Evolutionary conservation across 1,140 invertebrate genomes (phyloP).

Genomic region (Heliconius congener): DNA sequence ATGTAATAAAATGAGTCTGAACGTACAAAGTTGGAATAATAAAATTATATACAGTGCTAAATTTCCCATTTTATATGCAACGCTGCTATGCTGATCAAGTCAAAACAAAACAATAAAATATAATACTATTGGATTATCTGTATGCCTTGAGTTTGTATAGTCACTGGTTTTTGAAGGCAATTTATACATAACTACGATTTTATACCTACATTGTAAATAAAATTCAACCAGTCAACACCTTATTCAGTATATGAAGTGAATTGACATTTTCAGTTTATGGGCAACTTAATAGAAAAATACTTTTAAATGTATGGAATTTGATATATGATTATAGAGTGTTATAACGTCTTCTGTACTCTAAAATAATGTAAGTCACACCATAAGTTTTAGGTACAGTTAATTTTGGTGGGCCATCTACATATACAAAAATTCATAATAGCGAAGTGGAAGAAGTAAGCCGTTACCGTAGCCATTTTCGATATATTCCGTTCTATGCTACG

Average conservation of each 20-base stretch:
- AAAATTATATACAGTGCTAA: constrained; percentile 16
- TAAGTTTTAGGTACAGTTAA: neutral
- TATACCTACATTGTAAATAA: neutral
- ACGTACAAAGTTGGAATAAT: constrained; percentile 20
- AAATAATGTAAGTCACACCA: neutral
- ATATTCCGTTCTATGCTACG: neutral
- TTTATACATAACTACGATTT: neutral
- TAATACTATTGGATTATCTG: neutral
- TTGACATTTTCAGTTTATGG: neutral
- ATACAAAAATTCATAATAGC: neutral
- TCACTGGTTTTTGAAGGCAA: neutral
- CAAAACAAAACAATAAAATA: constrained; percentile 12
- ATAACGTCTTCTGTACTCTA: too few relatives aligned
- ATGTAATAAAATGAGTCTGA: neutral
- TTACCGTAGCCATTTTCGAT: neutral
- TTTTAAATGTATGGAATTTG: too few relatives aligned
- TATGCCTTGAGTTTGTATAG: neutral
- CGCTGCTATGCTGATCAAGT: neutral
- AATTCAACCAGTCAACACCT: neutral
- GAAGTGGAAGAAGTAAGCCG: neutral
- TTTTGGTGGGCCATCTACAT: neutral
- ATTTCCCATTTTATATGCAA: constrained; percentile 15
- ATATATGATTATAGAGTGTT: too few relatives aligned
- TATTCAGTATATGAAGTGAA: neutral
- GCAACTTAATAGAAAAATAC: too few relatives aligned